These are phyloP conservation scores for Tenualosa thibaudeaui DNA, from an alignment of 2,797 vertebrate genomes.

Conservation along the genomic window DNA sequence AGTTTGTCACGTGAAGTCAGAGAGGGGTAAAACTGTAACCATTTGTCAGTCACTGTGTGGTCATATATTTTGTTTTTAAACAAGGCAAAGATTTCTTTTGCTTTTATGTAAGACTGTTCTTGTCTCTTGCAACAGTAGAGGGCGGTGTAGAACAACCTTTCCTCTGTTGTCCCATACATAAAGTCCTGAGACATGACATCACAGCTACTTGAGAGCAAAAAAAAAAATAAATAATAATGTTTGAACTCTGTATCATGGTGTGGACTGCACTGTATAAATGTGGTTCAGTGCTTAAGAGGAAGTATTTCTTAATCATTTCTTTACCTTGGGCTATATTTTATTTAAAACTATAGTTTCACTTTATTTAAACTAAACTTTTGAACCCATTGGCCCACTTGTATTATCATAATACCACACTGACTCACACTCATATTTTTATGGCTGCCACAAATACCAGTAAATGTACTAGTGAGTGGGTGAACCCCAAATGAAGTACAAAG, in stretches of 20 bases:
- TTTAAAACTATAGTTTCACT: not conserved
- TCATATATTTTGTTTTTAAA: not conserved
- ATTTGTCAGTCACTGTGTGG: not conserved
- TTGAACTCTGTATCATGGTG: not conserved
- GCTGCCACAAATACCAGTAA: not conserved
- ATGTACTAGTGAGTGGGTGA: not conserved
- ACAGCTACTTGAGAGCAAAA: not conserved
- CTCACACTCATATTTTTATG: not conserved
- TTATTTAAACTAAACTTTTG: not conserved
- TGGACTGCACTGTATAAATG: not conserved
- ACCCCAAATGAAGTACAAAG: not conserved
- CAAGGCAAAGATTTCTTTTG: not conserved
- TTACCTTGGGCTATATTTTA: not conserved
- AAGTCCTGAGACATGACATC: conserved; percentile 23
- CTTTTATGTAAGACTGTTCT: not conserved
- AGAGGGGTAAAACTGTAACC: not conserved
- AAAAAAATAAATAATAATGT: not conserved
- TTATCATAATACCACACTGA: not conserved
- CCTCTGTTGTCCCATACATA: conserved; percentile 9
- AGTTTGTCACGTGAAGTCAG: not conserved
- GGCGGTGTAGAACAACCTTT: conserved; percentile 48
- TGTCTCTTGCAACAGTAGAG: conserved; percentile 53
- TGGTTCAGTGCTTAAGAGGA: not conserved
- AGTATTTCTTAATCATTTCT: not conserved
- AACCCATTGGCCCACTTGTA: not conserved